These are phyloP conservation scores for Zaprionus bogoriensis DNA, from an alignment of 2,888 invertebrate genomes.

Conservation along the genomic window DNA sequence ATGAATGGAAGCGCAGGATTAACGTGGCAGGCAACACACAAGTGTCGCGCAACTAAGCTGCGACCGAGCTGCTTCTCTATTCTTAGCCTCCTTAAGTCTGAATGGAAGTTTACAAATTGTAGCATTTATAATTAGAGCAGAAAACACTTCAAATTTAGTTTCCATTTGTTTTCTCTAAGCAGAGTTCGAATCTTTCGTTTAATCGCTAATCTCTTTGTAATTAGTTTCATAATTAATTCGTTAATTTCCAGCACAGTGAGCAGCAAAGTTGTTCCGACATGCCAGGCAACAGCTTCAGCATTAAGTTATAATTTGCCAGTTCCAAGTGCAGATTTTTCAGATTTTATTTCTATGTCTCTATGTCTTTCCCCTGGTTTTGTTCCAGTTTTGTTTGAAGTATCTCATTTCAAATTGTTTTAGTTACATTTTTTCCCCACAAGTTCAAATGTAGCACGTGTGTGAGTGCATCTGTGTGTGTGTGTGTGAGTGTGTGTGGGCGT, in stretches of 20 bases:
- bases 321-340: constrained; percentile 14
- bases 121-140: no score
- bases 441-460: constrained; percentile 24
- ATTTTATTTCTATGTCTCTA: neutral
- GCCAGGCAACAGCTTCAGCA: constrained; percentile 18
- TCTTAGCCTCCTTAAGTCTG: no score
- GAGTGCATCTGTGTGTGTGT: constrained; percentile 1
- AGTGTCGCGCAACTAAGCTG: neutral
- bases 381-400: constrained; percentile 34
- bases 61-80: neutral
- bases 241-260: neutral
- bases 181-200: neutral
- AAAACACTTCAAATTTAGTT: neutral
- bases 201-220: neutral
- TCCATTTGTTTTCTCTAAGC: neutral
- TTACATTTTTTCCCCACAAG: constrained; percentile 43
- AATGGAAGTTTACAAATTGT: no score
- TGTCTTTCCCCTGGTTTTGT: neutral
- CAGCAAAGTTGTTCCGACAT: neutral
- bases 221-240: neutral
- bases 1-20: neutral
- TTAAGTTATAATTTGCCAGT: constrained; percentile 54
- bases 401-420: constrained; percentile 65
- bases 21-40: neutral
- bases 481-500: constrained; percentile 15